Base-by-base conservation (phyloP, 2,888 invertebrate species). In the Ptychoptera albimana region DNA sequence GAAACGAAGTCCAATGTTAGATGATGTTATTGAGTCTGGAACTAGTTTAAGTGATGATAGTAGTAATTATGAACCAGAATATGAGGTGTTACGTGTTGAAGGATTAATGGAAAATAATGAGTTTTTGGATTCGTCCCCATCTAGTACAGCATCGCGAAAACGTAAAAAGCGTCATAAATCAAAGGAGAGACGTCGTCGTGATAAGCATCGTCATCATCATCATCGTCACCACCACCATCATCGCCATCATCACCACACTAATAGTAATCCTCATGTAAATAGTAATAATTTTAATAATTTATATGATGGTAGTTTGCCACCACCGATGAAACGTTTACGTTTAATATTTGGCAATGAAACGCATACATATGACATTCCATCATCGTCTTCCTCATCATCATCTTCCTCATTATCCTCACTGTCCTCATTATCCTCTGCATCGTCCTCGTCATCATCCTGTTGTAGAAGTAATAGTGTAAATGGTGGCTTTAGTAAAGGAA, bases 301-400 rank as follows among this genome's bases (percentile, higher is more conserved):
- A 38, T 39, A 14, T 14, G 14, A 37, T 38, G 10, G 30, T 23
- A 41, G 29, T 41, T 73, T 74, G 52, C 72, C 77, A 56, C 81
- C 80, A 50, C 78, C 82, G 42, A 81, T 82, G 75, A 91, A 89
- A 67, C 76, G 89, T 57, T 71, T 91, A 61, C 76, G 85, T 58
- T 71, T 91, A 58, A 87, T 86, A 57, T 82, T 89, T 58, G 88
- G 89, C 54, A 86, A 87, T 63, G 89, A 89, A 64, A 82, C 84
- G 59, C 82, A 80, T 60, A 87, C 85, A 60, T 88, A 88, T 60
- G 82, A 88, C 71, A 76, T 89, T 70, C 86, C 88, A 65, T 39
- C 46, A 44, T 29, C 46, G 12, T 43, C 49, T 39, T 48, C 47
- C 37, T 43, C 50, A 12, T 32, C 49, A 8, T 14, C 40, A 2